Base-by-base conservation (phyloP, 2,888 invertebrate genomes). In the Drosophila kuntzei region DNA sequence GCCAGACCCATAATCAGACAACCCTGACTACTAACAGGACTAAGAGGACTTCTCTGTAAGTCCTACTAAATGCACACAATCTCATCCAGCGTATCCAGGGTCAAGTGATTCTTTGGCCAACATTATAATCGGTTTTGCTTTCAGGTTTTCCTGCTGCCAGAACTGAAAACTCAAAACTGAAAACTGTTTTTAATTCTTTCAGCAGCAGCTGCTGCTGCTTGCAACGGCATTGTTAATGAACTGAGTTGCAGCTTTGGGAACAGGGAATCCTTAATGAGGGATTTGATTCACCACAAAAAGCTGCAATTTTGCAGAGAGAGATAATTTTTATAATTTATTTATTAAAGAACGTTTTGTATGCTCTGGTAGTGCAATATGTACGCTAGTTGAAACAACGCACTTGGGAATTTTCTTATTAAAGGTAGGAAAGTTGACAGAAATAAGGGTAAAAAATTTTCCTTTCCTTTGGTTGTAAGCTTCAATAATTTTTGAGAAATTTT, bases 91-190 rank as follows among this genome's bases (percentile, higher is more conserved):
- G 27, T n/a, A 8, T 34, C 36, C 22, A 49, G 67, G 65, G 67
- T 66, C 63, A 72, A 80, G 72, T 72, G 79, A 68, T 66, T 71
- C 71, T 64, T 75, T 51, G 59, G 50, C 78, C 66, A 62, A 65
- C 37, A 46, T 61, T 67, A 60, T 57, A 47, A 51, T 41, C 43
- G 59, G 32, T 50, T 46, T 65, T 58, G 63, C 55, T 57, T 50
- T 59, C 53, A 16, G 50, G 41, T 39, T 22, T 16, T 3, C 18
- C 18, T 22, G 20, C 36, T 44, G 32, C 60, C 20, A 18, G 47
- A 59, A 50, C 60, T 29, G 50, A 27, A 39, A 64, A 14, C 22
- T 32, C 43, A 22, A 37, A 64, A n/a, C 25, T 36, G 22, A 32
- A 20, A 50, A 36, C 64, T 25, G 16, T 18, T 27, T 34, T 27